Evolutionary conservation across 1,140 invertebrate genomes (phyloP).

Genomic region (Philotrypesis tridentata): DNA sequence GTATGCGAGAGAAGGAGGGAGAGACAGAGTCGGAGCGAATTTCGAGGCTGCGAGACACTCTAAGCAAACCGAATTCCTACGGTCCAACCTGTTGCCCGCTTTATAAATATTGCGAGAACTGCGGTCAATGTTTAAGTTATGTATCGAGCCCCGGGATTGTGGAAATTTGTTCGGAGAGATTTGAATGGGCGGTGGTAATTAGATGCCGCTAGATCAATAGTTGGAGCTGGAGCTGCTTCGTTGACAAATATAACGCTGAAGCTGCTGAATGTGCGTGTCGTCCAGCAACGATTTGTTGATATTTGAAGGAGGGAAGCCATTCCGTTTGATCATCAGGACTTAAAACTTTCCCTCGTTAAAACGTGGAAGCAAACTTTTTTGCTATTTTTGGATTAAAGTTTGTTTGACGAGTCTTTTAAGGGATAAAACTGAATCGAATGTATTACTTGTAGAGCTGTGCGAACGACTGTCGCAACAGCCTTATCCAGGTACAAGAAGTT

Average conservation of each 20-base stretch:
- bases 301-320: too few relatives aligned
- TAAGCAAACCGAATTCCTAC: slow-evolving; percentile 26
- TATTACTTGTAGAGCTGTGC: not conserved
- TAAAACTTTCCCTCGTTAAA: not conserved
- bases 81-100: slow-evolving; percentile 36
- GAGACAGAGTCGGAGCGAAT: not conserved
- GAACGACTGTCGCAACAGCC: not conserved
- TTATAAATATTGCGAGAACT: slow-evolving; percentile 24
- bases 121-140: slow-evolving; percentile 14
- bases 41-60: not conserved
- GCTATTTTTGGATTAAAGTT: not conserved
- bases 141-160: not conserved
- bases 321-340: too few relatives aligned
- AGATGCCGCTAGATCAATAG: not conserved
- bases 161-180: not conserved
- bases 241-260: not conserved
- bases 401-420: not conserved
- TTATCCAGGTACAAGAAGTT: not conserved
- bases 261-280: too few relatives aligned
- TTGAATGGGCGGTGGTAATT: not conserved
- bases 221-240: not conserved
- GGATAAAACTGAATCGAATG: not conserved
- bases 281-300: too few relatives aligned
- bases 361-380: not conserved
- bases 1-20: not conserved